Percentiles rank a stretch among this genome's conserved stretches.
Evolutionary conservation across 2,888 invertebrate genomes (phyloP).

Genomic region (Mesochorus sp.): DNA sequence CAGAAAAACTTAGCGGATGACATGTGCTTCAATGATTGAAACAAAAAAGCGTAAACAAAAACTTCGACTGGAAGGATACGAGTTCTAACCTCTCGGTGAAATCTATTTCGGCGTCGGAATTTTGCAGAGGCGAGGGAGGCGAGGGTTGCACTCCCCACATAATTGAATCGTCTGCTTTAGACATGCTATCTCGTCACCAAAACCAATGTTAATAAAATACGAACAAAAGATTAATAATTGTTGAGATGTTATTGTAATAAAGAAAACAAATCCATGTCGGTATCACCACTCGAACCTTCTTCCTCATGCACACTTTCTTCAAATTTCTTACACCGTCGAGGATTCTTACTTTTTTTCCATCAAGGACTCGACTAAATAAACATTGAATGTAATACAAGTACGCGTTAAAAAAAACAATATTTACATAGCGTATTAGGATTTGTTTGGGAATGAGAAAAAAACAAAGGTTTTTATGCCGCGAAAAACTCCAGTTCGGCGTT

Average conservation of each 20-base stretch:
- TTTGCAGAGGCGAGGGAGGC: background rate
- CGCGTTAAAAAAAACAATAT: no score
- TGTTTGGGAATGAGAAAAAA: no score
- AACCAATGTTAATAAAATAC: background rate
- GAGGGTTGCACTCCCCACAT: background rate
- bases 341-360: no score
- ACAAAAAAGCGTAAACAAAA: slow-evolving; percentile 16
- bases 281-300: background rate
- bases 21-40: background rate
- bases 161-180: background rate
- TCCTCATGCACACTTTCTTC: background rate
- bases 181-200: slow-evolving; percentile 1
- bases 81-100: slow-evolving; percentile 33
- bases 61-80: background rate
- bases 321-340: no score
- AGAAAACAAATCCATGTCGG: background rate
- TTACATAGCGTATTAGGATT: no score
- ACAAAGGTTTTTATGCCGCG: no score
- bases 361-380: no score
- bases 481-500: no score
- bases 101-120: background rate
- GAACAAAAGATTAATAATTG: background rate
- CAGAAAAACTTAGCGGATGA: no score
- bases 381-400: no score
- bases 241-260: background rate